phyloP scores from a whole-genome alignment of 2,797 vertebrate species.

The Oreortyx pictus region DNA sequence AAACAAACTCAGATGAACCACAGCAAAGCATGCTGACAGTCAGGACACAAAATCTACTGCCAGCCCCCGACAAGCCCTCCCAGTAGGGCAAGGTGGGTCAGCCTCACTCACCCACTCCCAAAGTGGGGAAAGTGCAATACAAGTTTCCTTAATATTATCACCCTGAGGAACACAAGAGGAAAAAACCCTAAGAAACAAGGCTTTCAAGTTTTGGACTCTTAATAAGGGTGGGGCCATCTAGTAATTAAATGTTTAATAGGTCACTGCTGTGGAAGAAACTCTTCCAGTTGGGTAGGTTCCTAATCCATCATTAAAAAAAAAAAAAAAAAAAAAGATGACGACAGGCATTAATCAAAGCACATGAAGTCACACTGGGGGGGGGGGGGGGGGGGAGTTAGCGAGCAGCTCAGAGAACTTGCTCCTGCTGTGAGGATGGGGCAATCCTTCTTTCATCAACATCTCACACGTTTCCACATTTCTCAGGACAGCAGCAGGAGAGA shows the following conservation, averaged over 20 bases:
- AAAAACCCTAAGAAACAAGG: constrained; percentile 13
- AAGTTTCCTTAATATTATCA: neutral
- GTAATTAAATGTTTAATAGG: constrained; percentile 76
- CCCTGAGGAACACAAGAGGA: neutral
- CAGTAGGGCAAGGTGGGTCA: neutral
- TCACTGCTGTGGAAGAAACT: constrained; percentile 70
- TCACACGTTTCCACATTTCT: constrained; percentile 67
- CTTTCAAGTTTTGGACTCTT: constrained; percentile 60
- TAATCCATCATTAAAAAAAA: constrained; percentile 61
- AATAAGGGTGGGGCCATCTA: constrained; percentile 60
- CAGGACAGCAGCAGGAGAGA: neutral
- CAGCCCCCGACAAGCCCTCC: neutral
- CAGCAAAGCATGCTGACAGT: fast-evolving
- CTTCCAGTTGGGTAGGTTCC: constrained; percentile 76
- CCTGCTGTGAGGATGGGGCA: constrained; percentile 56
- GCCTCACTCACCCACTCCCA: neutral
- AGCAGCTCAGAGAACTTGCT: constrained; percentile 55
- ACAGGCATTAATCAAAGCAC: constrained; percentile 64
- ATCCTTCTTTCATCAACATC: constrained; percentile 68
- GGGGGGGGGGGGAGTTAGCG: neutral
- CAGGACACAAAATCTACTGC: neutral
- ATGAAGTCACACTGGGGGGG: constrained; percentile 25
- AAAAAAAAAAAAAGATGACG: constrained; percentile 18
- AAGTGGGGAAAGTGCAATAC: neutral
- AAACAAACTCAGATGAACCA: neutral